Evolutionary conservation across 2,888 invertebrate genomes (phyloP), one percentile per base, ranked within the genome.

Genomic region (Halictus quadricinctus): DNA sequence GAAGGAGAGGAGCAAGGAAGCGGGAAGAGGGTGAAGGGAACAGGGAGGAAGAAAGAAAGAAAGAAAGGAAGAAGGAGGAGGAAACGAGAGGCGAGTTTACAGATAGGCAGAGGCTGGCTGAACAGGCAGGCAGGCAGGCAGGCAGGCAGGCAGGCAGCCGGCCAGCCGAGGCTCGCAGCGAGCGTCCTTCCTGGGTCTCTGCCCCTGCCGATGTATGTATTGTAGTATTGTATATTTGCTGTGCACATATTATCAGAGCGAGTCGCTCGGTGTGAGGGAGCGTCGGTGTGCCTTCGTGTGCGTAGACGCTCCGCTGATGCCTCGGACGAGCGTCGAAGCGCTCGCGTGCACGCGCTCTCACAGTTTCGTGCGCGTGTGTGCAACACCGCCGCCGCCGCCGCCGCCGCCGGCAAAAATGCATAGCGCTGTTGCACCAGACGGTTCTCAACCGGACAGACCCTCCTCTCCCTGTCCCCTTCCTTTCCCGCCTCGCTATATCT

Each of bases 111-210:
- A 88, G 88, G 85, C 85, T 85, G 87, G 86, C 86, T 76, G 88
- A 36, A 85, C 86, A 69, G 66, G 76, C 76, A 66, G 36, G 64
- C 83, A 79, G 84, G 75, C 78, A 78, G 79, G 74, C 87, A 77
- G 74, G 83, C 86, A 81, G 86, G 79, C 82, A 84, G 84, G 82
- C 87, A 70, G 87, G 29, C 29, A 29, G 87, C 80, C 87, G 81
- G 88, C 83, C 88, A 87, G 90, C 85, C 86, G 83, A 86, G 83
- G 86, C 85, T 85, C 86, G 87, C 73, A 87, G 90, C 84, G 88
- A 87, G 91, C 93, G 94, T 94, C 94, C 94, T 94, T 94, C 94
- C 94, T 94, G 94, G 94, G 94, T 94, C 94, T 94, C 93, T 94
- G 94, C 94, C 94, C 94, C 93, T 91, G 86, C 92, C 90, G 90